Evolutionary conservation across 2,888 invertebrate species (phyloP).

Genomic region (Diplolepis rosae): DNA sequence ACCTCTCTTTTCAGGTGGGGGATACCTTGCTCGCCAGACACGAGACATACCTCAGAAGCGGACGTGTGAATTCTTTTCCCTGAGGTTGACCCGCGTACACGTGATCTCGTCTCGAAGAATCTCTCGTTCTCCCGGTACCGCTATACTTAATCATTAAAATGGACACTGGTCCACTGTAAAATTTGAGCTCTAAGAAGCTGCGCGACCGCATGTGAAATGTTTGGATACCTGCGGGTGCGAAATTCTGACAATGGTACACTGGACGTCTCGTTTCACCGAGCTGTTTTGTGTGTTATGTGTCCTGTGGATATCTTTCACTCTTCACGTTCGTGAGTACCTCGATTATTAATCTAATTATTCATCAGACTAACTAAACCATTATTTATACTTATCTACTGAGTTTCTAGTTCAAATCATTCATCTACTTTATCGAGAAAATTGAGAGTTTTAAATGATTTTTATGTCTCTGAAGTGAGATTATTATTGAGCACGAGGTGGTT

Average conservation of each 20-base stretch:
- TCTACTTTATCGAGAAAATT: too few relatives aligned
- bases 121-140: not conserved
- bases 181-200: conserved; percentile 1
- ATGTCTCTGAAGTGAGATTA: not conserved
- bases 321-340: conserved; percentile 16
- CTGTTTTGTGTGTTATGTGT: conserved; percentile 28
- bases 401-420: too few relatives aligned
- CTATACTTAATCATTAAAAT: not conserved
- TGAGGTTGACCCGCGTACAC: conserved; percentile 48
- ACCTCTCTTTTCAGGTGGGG: conserved; percentile 37
- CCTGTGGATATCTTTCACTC: conserved; percentile 19
- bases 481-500: not conserved
- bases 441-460: not conserved
- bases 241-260: conserved; percentile 28
- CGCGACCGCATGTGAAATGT: conserved; percentile 23
- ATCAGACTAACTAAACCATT: too few relatives aligned
- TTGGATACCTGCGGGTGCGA: conserved; percentile 19
- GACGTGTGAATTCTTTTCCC: conserved; percentile 54
- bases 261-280: conserved; percentile 28
- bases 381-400: too few relatives aligned
- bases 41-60: conserved; percentile 50
- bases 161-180: conserved; percentile 2
- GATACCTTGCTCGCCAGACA: conserved; percentile 43
- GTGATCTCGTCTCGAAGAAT: conserved; percentile 39
- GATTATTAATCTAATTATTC: too few relatives aligned